Percentiles rank a stretch among this genome's conserved stretches.
These are phyloP conservation scores for Fulica atra DNA, from an alignment of 2,113 vertebrate genomes.

Conservation along the genomic window DNA sequence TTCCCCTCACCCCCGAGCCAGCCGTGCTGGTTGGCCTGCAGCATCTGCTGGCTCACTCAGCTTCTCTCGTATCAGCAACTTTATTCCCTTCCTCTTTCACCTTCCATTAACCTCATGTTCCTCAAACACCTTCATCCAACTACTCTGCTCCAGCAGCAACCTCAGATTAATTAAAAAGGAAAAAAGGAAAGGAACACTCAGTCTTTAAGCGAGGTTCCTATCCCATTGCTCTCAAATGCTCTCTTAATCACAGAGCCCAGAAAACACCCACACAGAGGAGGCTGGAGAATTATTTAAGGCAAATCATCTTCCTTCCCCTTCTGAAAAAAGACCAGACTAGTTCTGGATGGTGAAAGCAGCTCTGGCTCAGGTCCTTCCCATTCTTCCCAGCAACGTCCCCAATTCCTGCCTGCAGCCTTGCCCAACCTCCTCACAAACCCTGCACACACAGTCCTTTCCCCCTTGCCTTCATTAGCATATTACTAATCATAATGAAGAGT, in stretches of 20 bases:
- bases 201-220: slow-evolving; percentile 38
- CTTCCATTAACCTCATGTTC: slow-evolving; percentile 49
- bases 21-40: neutral
- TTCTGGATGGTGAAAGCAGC: neutral
- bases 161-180: slow-evolving; percentile 58
- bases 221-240: slow-evolving; percentile 27
- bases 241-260: slow-evolving; percentile 52
- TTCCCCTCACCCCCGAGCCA: neutral
- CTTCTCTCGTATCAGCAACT: neutral
- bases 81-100: slow-evolving; percentile 31
- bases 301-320: slow-evolving; percentile 45
- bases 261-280: slow-evolving; percentile 56
- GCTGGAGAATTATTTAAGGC: slow-evolving; percentile 49
- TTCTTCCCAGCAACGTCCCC: neutral
- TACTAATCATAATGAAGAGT: neutral
- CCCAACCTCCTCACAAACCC: neutral
- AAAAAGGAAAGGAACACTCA: neutral
- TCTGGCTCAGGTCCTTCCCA: neutral
- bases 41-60: neutral
- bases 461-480: neutral
- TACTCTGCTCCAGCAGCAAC: neutral
- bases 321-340: neutral
- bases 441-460: neutral
- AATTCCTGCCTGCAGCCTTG: neutral
- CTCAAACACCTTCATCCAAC: slow-evolving; percentile 47